Evolutionary conservation across 2,797 vertebrate genomes (phyloP).

Genomic region (Argya squamiceps): DNA sequence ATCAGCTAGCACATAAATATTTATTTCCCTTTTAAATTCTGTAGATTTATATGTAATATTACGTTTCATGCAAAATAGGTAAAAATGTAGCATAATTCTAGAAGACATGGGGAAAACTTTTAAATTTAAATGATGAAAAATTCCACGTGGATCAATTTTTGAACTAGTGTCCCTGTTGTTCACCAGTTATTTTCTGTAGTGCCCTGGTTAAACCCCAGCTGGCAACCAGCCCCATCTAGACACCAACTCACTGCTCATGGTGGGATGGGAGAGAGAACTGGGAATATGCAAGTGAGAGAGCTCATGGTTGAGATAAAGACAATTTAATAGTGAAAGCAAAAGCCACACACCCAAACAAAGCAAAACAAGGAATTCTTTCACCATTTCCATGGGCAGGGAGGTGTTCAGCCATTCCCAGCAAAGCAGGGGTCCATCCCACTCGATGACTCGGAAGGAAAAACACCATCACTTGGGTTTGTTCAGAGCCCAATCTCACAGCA

Average conservation of each 20-base stretch:
- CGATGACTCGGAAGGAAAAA: fast-evolving
- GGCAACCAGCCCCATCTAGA: background rate
- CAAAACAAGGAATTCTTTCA: background rate
- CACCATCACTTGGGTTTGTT: background rate
- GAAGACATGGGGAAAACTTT: background rate
- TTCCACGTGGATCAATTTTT: background rate
- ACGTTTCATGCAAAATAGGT: background rate
- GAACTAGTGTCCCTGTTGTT: background rate
- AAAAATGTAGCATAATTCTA: background rate
- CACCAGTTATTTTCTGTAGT: background rate
- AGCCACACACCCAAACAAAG: fast-evolving
- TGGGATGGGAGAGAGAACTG: background rate
- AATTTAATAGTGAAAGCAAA: background rate
- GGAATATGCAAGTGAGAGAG: background rate
- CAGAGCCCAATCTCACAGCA: background rate
- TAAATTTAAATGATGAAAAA: background rate
- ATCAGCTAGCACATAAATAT: background rate
- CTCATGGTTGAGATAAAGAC: background rate
- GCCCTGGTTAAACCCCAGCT: background rate
- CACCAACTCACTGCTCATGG: background rate
- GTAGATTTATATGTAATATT: background rate
- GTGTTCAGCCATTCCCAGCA: background rate
- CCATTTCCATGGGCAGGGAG: background rate
- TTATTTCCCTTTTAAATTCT: background rate
- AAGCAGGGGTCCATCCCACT: background rate